phyloP scores from a whole-genome alignment of 2,888 invertebrate species.

The Cephus sareptanus region DNA sequence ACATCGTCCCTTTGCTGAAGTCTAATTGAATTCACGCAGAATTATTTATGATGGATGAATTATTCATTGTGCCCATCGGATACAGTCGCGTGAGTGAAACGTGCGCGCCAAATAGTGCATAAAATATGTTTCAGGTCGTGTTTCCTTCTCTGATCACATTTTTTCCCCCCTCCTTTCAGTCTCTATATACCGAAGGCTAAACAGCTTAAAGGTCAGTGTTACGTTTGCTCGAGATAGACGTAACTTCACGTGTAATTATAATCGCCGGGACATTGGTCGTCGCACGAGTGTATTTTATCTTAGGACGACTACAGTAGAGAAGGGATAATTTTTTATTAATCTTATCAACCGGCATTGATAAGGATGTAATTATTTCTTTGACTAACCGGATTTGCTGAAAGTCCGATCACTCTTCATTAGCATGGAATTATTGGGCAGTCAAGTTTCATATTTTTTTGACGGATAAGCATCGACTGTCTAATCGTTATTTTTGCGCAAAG shows the following conservation, averaged over 20 bases:
- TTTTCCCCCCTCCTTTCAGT: not conserved
- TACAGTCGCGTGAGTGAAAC: not conserved
- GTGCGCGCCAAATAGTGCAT: not conserved
- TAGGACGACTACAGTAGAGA: not conserved
- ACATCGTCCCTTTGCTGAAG: not conserved
- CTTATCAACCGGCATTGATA: not conserved
- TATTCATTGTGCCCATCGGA: not conserved
- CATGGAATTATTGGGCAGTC: not conserved
- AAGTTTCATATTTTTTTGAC: not conserved
- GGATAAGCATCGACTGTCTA: not conserved
- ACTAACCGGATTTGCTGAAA: not conserved
- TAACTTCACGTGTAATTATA: not conserved
- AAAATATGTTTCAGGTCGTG: not conserved
- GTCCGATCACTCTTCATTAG: not conserved
- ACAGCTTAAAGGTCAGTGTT: not conserved
- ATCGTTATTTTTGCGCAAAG: not conserved
- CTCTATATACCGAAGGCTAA: not conserved
- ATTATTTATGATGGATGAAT: not conserved
- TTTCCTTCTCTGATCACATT: not conserved
- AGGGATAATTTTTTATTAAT: not conserved
- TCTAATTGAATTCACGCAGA: not conserved
- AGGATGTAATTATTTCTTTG: not conserved
- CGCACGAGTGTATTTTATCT: not conserved
- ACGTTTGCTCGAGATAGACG: not conserved
- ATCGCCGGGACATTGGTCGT: not conserved